Evolutionary conservation across 2,113 vertebrate species (phyloP).

Genomic region (Albula goreensis): DNA sequence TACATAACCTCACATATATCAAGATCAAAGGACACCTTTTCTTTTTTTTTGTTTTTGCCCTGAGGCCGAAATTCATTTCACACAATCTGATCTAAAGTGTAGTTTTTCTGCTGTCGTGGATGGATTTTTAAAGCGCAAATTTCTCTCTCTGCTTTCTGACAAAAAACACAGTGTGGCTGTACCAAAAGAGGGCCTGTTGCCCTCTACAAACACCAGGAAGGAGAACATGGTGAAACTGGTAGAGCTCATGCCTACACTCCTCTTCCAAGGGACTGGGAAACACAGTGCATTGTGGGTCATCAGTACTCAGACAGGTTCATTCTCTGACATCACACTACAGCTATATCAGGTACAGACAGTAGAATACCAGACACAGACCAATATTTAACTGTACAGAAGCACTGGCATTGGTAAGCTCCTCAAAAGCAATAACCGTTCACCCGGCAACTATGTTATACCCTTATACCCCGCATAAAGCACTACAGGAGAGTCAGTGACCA

Average conservation of each 20-base stretch:
- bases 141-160: neutral
- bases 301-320: neutral
- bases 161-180: neutral
- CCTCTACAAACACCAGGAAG: neutral
- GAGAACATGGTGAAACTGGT: neutral
- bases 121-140: neutral
- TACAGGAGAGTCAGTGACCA: neutral
- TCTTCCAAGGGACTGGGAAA: neutral
- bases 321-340: neutral
- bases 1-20: conserved; percentile 1
- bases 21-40: neutral
- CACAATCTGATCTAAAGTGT: neutral
- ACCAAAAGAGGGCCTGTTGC: neutral
- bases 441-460: too few relatives aligned
- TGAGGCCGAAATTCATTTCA: neutral
- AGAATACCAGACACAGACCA: too few relatives aligned
- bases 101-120: neutral
- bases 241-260: neutral
- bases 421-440: too few relatives aligned
- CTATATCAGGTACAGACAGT: too few relatives aligned
- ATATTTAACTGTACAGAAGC: too few relatives aligned
- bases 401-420: too few relatives aligned
- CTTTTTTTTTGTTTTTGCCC: neutral
- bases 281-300: neutral
- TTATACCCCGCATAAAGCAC: too few relatives aligned